phyloP scores from a whole-genome alignment of 2,888 invertebrate genomes.

The Nomada goodeniana region DNA sequence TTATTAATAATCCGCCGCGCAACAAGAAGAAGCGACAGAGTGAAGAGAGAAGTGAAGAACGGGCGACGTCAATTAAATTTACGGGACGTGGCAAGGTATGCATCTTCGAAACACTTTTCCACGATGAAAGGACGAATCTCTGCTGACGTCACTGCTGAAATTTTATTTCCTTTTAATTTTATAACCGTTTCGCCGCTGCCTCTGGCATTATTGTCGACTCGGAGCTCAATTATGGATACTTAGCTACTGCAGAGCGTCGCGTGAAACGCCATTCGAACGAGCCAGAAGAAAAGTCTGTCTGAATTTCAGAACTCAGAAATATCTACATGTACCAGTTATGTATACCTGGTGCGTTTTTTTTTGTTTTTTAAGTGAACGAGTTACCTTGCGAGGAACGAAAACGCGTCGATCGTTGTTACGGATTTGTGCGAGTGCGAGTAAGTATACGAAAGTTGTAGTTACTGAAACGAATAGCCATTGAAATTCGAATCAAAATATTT shows the following conservation, averaged over 20 bases:
- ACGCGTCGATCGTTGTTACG: not conserved
- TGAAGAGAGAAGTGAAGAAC: not conserved
- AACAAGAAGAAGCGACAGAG: conserved; percentile 21
- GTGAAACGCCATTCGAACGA: conserved; percentile 31
- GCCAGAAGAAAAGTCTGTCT: conserved; percentile 35
- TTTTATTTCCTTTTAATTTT: conserved; percentile 53
- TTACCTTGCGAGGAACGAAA: not conserved
- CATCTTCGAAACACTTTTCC: conserved; percentile 37
- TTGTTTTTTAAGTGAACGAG: not conserved
- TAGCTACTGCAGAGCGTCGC: conserved; percentile 34
- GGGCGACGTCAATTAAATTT: conserved; percentile 57
- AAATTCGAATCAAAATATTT: not conserved
- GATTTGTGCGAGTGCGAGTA: no score
- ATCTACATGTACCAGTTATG: not conserved
- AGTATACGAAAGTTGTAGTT: no score
- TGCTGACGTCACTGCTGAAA: conserved; percentile 15
- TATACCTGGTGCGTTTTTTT: not conserved
- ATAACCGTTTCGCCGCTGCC: conserved; percentile 38
- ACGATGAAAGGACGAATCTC: conserved; percentile 16
- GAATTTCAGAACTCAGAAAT: not conserved
- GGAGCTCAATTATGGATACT: conserved; percentile 53
- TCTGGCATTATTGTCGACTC: conserved; percentile 47
- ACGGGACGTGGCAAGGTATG: conserved; percentile 28
- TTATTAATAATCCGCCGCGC: conserved; percentile 57
- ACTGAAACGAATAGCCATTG: not conserved